A percentile compares a stretch with the other conserved stretches of the same genome.
phyloP scores from a whole-genome alignment of 2,113 vertebrate species.

The Desmodus rotundus region DNA sequence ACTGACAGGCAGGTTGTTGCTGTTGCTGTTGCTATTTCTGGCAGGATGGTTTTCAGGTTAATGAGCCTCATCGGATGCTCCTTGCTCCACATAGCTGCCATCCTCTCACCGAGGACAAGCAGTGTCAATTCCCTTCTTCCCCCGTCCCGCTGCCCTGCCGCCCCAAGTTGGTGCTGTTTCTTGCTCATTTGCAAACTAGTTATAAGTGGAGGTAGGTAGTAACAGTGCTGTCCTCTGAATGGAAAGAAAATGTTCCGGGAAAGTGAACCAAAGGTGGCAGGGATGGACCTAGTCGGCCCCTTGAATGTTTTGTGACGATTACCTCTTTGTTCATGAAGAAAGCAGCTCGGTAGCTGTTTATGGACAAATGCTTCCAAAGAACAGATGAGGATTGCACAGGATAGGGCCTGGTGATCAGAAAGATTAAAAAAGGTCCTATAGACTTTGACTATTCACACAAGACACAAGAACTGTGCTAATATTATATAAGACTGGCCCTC shows the following conservation, averaged over 20 bases:
- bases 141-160: accelerated
- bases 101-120: background rate
- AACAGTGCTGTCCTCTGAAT: background rate
- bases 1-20: background rate
- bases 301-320: background rate
- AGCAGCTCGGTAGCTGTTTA: background rate
- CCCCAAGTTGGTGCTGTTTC: background rate
- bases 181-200: background rate
- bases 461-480: background rate
- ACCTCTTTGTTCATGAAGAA: background rate
- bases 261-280: background rate
- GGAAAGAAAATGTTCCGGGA: background rate
- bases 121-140: background rate
- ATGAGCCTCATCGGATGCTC: background rate
- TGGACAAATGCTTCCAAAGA: background rate
- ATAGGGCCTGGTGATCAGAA: background rate
- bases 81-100: background rate
- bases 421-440: background rate
- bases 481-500: background rate
- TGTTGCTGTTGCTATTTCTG: background rate
- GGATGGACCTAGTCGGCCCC: background rate
- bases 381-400: background rate
- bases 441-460: background rate
- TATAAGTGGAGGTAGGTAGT: background rate
- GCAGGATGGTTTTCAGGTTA: background rate